Base-by-base conservation (phyloP, 2,888 invertebrate species). In the Pherbina coryleti region DNA sequence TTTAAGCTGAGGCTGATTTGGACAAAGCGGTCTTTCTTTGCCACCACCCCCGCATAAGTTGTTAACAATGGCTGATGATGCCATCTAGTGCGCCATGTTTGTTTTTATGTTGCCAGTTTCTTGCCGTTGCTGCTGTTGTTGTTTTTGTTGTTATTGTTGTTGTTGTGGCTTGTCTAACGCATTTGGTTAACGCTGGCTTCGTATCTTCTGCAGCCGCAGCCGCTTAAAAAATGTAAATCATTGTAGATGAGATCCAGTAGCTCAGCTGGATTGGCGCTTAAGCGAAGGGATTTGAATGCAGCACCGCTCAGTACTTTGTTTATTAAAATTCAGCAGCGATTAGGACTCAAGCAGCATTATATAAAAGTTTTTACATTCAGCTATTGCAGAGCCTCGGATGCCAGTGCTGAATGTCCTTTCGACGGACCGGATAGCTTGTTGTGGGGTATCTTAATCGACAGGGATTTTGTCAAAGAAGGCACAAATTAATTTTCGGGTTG, bases 171-270 rank as follows among this genome's bases (percentile, higher is more conserved):
- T 70, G 78, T 44, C 76, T 66, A 69, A 78, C 79, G 78, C 78
- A 84, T 84, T 84, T 82, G 81, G 83, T 84, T 25, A 71, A 79
- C 76, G 79, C 79, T 80, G 79, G 79, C 79, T 77, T 81, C 70
- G 73, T 78, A 78, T 79, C 78, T 80, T 8, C 11, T 82, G 82
- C 80, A 79, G 83, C 83, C 82, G 79, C 81, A 81, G 80, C 81
- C 82, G 81, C 82, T 82, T 85, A 84, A 84, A 86, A 86, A 85
- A 86, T 86, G 86, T 85, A 86, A 86, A 86, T 86, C 85, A 84
- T 84, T 85, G 85, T 83, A 82, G 84, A 82, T 84, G 83, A 81
- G 83, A 82, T 81, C 79, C 82, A 78, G 84, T 77, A 79, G 84
- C 82, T 83, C 82, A 83, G 82, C 82, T 84, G 83, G 82, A 82